Evolutionary conservation across 2,113 vertebrate genomes (phyloP).

Genomic region (Casuarius casuarius): DNA sequence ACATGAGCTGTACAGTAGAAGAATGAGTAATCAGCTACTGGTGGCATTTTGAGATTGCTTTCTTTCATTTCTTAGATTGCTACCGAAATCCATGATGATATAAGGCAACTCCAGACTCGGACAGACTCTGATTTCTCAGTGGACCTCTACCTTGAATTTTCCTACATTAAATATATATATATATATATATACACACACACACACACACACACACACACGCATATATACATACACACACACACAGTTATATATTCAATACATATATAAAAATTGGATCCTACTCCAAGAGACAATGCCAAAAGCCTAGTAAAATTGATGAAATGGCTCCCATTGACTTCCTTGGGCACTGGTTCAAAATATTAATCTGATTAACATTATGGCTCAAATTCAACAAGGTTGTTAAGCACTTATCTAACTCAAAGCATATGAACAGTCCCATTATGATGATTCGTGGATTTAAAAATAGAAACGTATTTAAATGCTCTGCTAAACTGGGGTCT

Average conservation of each 20-base stretch:
- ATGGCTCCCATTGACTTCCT: not conserved
- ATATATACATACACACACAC: not conserved
- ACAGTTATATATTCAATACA: not conserved
- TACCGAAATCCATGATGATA: not conserved
- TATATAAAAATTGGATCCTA: not conserved
- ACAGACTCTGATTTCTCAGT: not conserved
- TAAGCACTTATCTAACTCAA: not conserved
- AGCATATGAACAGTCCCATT: not conserved
- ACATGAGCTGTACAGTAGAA: not conserved
- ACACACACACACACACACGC: too few relatives aligned
- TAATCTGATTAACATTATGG: slow-evolving; percentile 26
- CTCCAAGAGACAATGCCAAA: not conserved
- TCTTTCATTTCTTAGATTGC: not conserved
- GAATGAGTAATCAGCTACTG: not conserved
- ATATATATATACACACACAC: too few relatives aligned
- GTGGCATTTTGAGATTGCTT: not conserved
- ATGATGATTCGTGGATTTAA: slow-evolving; percentile 5
- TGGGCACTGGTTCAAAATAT: slow-evolving; percentile 32
- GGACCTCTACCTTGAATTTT: not conserved
- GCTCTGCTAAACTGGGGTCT: not conserved
- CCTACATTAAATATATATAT: not conserved
- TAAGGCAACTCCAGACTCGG: not conserved
- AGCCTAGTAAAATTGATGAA: not conserved
- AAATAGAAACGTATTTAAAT: slow-evolving; percentile 31
- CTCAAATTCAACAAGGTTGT: slow-evolving; percentile 24